phyloP scores from a whole-genome alignment of 37 sponge, comb jelly and placozoan species.

The Eunapius fragilis region DNA sequence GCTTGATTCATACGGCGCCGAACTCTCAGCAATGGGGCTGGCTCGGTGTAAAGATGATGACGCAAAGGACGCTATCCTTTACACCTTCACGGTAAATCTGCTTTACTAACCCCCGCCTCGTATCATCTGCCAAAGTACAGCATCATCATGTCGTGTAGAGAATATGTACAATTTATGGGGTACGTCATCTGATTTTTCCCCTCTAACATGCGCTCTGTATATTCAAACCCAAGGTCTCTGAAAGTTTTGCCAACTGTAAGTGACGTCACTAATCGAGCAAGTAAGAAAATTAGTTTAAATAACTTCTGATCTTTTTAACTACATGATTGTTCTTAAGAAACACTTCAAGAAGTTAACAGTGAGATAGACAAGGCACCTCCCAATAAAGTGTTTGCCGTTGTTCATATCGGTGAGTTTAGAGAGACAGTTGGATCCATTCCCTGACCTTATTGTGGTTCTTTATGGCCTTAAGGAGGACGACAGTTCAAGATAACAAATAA shows the following conservation, averaged over 20 bases:
- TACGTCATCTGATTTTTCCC: background rate
- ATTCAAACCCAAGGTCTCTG: background rate
- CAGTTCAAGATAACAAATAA: slow-evolving; percentile 84
- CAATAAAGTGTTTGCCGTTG: slow-evolving; percentile 73
- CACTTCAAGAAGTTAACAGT: slow-evolving; percentile 50
- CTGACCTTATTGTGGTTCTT: background rate
- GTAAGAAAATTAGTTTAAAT: background rate
- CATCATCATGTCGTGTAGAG: no score
- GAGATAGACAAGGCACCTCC: slow-evolving; percentile 41
- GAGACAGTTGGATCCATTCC: background rate
- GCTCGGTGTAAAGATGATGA: background rate
- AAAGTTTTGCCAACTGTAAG: background rate
- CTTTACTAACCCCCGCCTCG: no score
- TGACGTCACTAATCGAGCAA: background rate
- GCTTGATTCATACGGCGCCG: background rate
- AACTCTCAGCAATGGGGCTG: background rate
- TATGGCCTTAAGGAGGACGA: slow-evolving; percentile 64
- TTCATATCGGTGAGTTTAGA: slow-evolving; percentile 67
- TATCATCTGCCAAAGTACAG: no score
- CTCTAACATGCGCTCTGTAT: background rate
- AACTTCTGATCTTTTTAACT: background rate
- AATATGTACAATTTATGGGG: background rate
- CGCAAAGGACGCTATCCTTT: background rate
- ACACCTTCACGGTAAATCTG: background rate
- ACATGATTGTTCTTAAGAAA: slow-evolving; percentile 1